These are phyloP conservation scores for Brachionichthys hirsutus DNA, from an alignment of 2,113 vertebrate species.

Conservation along the genomic window DNA sequence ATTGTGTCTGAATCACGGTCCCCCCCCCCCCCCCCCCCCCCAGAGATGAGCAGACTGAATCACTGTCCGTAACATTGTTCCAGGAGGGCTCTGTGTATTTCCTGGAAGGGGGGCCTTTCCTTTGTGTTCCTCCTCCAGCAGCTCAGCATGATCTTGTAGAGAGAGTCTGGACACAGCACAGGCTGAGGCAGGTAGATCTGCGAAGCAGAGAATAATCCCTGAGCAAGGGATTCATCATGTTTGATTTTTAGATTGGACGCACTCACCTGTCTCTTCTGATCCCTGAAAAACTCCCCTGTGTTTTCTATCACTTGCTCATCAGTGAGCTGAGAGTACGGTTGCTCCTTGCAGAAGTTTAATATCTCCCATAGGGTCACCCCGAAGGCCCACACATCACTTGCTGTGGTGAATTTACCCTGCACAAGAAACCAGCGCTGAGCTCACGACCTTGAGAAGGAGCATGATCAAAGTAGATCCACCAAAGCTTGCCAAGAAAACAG, in stretches of 20 bases:
- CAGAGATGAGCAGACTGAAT: conserved; percentile 38
- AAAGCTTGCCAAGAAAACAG: neutral
- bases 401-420: conserved; percentile 97
- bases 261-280: conserved; percentile 92
- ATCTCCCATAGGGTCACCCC: conserved; percentile 97
- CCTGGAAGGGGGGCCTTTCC: conserved; percentile 91
- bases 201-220: neutral
- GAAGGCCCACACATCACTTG: conserved; percentile 97
- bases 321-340: conserved; percentile 93
- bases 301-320: conserved; percentile 99
- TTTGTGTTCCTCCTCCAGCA: conserved; percentile 96
- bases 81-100: conserved; percentile 86
- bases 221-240: neutral
- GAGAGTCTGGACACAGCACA: conserved; percentile 85
- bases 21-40: conserved; percentile 20
- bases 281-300: conserved; percentile 98
- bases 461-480: too few relatives aligned
- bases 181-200: conserved; percentile 96
- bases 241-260: neutral
- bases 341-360: conserved; percentile 93
- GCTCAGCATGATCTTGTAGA: conserved; percentile 97
- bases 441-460: neutral
- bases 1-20: conserved; percentile 33
- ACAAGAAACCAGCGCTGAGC: neutral
- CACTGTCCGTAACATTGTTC: conserved; percentile 62